Conservation (phyloP, 2,888 invertebrate species). For the Matsumyia berberina region DNA sequence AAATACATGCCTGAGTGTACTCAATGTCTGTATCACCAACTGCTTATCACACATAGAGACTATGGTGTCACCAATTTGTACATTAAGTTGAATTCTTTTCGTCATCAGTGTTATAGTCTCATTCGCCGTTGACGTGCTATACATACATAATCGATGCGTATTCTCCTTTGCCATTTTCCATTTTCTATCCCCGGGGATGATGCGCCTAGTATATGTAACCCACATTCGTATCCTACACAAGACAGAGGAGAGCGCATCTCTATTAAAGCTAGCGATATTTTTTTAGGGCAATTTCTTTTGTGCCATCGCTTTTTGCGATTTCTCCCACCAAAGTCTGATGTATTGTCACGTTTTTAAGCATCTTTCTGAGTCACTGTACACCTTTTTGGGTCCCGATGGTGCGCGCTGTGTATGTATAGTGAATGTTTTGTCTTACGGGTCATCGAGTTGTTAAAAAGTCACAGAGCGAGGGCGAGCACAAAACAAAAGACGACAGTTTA, state of each 20-base stretch:
- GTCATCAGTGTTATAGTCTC: neutral
- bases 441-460: conserved; percentile 48
- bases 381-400: conserved; percentile 10
- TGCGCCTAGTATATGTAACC: conserved; percentile 1
- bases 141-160: conserved; percentile 5
- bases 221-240: conserved; percentile 4
- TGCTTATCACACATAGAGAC: no score
- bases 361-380: conserved; percentile 55
- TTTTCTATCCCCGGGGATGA: conserved; percentile 13
- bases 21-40: no score
- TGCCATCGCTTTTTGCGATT: neutral
- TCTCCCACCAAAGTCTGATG: neutral
- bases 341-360: neutral
- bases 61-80: no score
- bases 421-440: conserved; percentile 33
- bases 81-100: neutral
- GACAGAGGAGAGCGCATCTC: neutral
- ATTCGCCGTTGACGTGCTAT: neutral
- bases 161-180: neutral
- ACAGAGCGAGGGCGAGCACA: neutral
- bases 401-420: neutral
- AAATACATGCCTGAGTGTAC: no score
- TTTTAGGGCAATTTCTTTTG: neutral
- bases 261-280: neutral
- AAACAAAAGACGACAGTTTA: conserved; percentile 6